Base-by-base conservation (phyloP, 2,888 invertebrate species). In the Priocnemis perturbator region DNA sequence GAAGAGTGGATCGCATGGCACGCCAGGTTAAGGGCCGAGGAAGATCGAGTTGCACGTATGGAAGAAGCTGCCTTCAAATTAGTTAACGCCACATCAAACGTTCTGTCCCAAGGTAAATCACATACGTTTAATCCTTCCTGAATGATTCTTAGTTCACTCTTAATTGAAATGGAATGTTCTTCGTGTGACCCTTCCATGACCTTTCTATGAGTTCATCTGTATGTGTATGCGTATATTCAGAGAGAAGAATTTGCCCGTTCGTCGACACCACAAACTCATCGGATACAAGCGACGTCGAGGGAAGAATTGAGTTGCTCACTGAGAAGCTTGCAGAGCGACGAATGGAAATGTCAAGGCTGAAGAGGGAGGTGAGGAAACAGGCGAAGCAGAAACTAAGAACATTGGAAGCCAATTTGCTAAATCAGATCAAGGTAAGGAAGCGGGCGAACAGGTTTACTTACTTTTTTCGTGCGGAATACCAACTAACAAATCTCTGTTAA, bases 1-100 rank as follows among this genome's bases (percentile, higher is more conserved):
- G 87, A 89, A 71, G 87, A 89, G 77, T 89, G 87, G 88, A 89
- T 89, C 76, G 88, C 87, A 67, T 88, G 89, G 88, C 88, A 89
- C 74, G 83, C 88, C 26, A 85, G 85, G 71, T 81, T 89, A 60
- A 85, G 86, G 68, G 86, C 86, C 44, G 89, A 89, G 69, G 89
- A 89, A 71, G 86, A 85, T 69, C 87, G 86, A 62, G 86, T 89
- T 47, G 85, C 86, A 71, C 87, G 86, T 66, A 89, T 89, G 89
- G 89, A 89, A 79, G 85, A 88, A 64, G 84, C 88, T 55, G 87
- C 88, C 26, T 84, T 85, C 65, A 89, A 88, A 76, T 86, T 89
- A 62, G 85, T 88, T 74, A 86, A 84, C 67, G 86, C 87, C 50
- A 85, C 87, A 19, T 86, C 89, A 15, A 87, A 87, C 71, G 87